Evolutionary conservation across 2,888 invertebrate genomes (phyloP), one percentile per base, ranked within the genome.

Genomic region (Cheilosia soror): DNA sequence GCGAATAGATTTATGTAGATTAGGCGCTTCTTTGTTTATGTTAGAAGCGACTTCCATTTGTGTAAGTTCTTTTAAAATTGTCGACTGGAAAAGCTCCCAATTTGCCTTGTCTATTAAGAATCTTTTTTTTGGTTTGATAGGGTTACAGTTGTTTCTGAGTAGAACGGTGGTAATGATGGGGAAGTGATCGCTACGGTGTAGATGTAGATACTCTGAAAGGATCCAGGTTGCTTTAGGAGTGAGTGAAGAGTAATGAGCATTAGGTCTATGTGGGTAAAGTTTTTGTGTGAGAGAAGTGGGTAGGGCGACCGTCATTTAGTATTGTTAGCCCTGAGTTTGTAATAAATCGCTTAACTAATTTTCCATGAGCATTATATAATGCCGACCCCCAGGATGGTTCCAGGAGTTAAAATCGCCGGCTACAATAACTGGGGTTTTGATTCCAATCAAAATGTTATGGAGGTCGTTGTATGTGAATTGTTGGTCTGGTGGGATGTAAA

Each of bases 271-370:
- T 33, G 5, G 5, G 33, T 33, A 33, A 33, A 33, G 5, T 1
- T 33, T 33, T 33, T 33, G 33, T 33, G 33, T 33, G 33, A 6
- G 33, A 33, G 7, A 33, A 33, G 7, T 33, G 33, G 33, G 6
- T 33, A 5, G 33, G 33, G 6, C 20, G 20, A 20, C 20, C 20
- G 20, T 33, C 33, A 33, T 5, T 33, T 53, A 29, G 58, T 25
- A 5, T 20, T 20, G 20, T 20, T 20, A 87, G 66, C 11, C 71
- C 65, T 4, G 51, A n/a, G 7, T 62, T 69, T 9, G 76, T 9
- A 15, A 80, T 76, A 2, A 80, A 44, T n/a, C 72, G 60, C 57
- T 80, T 80, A 9, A 85, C 49, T 31, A 65, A 7, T 11, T 63
- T 65, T 9, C 72, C 85, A 11, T 72, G 53, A 29, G 4, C 29